Evolutionary conservation across 2,888 invertebrate species (phyloP), one percentile per base, ranked within the genome.

Genomic region (Epirrhoe alternata): DNA sequence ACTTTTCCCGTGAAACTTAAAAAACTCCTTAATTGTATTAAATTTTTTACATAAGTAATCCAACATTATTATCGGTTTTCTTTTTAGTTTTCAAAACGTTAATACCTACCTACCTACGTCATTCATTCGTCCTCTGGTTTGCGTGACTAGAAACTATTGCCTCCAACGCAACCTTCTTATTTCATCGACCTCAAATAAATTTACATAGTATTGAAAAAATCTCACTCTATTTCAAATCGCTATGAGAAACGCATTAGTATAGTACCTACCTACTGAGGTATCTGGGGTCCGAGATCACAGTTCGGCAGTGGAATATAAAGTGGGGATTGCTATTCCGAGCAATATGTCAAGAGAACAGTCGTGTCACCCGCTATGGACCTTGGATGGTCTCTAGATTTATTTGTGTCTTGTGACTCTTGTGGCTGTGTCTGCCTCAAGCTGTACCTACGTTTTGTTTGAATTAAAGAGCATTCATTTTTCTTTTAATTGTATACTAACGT

Each of bases 161-260:
- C 10, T 10, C 7, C 35, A 38, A 38, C 35, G 6, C 7, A 38
- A 12, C 38, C 38, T 12, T 42, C 12, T 42, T 35, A 35, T 1
- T 12, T 12, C 12, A 42, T 42, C 12, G 38, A 42, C 38, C 38
- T 12, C 5, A 42, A 42, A 38, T 38, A 12, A 42, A 12, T 35
- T 35, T 35, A 42, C 38, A 42, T 42, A 16, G 16, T 14, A 45
- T 14, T 14, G 45, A 88, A 85, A 80, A 84, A 88, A 88, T 90
- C 85, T 83, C 80, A 83, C 80, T 84, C 86, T 86, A 85, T 86
- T 81, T 83, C 80, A 76, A 80, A 85, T 87, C 87, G 88, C 90
- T 89, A 89, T 90, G 90, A 89, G 89, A 89, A 90, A 84, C 35
- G 88, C 89, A 87, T 91, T 89, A 59, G 12, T 10, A n/a, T n/a